These are phyloP conservation scores for Pseudococcus viburni DNA, from an alignment of 2,888 invertebrate species.

Conservation along the genomic window DNA sequence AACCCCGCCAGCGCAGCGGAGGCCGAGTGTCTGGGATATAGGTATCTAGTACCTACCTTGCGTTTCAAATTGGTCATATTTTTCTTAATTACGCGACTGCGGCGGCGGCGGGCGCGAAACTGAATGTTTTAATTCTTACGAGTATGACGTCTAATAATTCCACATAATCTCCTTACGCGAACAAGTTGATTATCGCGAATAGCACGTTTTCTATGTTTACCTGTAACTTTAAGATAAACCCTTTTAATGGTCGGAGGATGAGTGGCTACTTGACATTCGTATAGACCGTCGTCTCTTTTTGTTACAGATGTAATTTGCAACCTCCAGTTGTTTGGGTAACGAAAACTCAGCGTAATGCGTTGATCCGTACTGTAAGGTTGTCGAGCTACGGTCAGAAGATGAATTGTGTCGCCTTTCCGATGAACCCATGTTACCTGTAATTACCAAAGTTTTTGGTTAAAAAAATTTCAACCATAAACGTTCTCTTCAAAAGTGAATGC, in stretches of 20 bases:
- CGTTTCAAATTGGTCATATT: slow-evolving; percentile 18
- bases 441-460: not conserved
- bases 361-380: slow-evolving; percentile 76
- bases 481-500: not conserved
- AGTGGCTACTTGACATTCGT: slow-evolving; percentile 79
- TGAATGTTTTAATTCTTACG: slow-evolving; percentile 1
- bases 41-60: not conserved
- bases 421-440: slow-evolving; percentile 77
- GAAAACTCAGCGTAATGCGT: slow-evolving; percentile 76
- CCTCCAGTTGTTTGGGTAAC: slow-evolving; percentile 78
- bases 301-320: slow-evolving; percentile 76
- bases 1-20: not conserved
- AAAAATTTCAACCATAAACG: not conserved
- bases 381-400: slow-evolving; percentile 76
- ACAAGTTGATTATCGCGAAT: slow-evolving; percentile 26
- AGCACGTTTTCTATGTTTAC: slow-evolving; percentile 69
- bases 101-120: not conserved
- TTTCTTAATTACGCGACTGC: not conserved
- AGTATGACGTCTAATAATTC: slow-evolving; percentile 25
- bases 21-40: not conserved
- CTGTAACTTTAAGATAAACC: slow-evolving; percentile 76
- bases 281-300: slow-evolving; percentile 76
- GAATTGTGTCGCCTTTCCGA: slow-evolving; percentile 75
- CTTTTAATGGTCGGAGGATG: slow-evolving; percentile 77
- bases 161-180: slow-evolving; percentile 17